These are phyloP conservation scores for Entomyzon cyanotis DNA, from an alignment of 2,113 vertebrate species.

Conservation along the genomic window DNA sequence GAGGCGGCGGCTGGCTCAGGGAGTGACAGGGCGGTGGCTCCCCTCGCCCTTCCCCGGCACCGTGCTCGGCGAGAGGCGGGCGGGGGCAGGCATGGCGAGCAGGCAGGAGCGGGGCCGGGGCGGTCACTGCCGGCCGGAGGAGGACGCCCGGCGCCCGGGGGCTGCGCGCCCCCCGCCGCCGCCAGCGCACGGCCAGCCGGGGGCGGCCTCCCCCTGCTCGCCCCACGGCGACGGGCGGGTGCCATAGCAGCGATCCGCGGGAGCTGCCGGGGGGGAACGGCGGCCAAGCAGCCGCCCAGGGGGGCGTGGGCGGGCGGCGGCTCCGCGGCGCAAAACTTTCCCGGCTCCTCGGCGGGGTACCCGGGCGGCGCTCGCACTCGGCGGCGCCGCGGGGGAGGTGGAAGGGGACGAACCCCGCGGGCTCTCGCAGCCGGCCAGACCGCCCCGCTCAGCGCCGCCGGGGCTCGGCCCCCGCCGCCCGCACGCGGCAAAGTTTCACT, in stretches of 20 bases:
- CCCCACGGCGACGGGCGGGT: neutral
- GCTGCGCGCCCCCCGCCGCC: neutral
- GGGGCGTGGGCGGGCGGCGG: neutral
- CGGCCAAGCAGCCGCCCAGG: neutral
- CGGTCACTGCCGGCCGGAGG: constrained; percentile 1
- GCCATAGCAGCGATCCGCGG: constrained; percentile 23
- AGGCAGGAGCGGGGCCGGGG: neutral
- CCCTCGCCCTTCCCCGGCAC: neutral
- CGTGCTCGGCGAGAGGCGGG: neutral
- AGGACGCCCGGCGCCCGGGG: neutral
- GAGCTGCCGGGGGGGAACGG: neutral
- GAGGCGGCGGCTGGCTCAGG: constrained; percentile 3
- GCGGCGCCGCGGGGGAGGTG: no score
- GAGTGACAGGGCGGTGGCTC: neutral
- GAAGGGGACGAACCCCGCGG: neutral
- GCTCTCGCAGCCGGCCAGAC: neutral
- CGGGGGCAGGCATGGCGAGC: constrained; percentile 17
- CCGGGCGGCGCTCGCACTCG: neutral
- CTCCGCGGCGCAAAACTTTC: neutral
- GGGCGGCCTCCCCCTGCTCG: constrained; percentile 11
- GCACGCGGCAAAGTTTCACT: neutral
- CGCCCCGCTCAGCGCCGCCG: neutral
- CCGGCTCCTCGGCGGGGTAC: neutral
- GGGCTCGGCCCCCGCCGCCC: neutral
- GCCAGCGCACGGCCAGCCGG: neutral